These are phyloP conservation scores for Gortyna flavago DNA, from an alignment of 2,888 invertebrate species.

Conservation along the genomic window DNA sequence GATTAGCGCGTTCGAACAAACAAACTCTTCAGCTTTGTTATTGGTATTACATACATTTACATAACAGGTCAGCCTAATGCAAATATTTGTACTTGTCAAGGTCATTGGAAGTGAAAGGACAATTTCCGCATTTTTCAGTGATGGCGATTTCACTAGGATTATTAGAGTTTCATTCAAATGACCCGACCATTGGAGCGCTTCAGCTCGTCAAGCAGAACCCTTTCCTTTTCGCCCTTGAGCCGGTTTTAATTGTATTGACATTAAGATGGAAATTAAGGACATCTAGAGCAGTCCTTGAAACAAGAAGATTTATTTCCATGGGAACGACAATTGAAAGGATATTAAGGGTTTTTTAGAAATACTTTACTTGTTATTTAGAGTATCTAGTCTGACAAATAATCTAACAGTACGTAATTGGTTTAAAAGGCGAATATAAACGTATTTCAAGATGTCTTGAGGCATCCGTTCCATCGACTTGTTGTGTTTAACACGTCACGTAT, in stretches of 20 bases:
- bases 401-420: not conserved
- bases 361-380: not conserved
- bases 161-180: slow-evolving; percentile 35
- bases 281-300: slow-evolving; percentile 23
- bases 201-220: slow-evolving; percentile 69
- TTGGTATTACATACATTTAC: not conserved
- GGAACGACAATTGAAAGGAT: slow-evolving; percentile 35
- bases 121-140: slow-evolving; percentile 37
- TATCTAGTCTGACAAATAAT: not conserved
- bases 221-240: slow-evolving; percentile 76
- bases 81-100: slow-evolving; percentile 20
- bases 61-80: not conserved
- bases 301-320: slow-evolving; percentile 35
- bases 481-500: too few relatives aligned
- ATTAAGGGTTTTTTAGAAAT: not conserved
- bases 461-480: not conserved
- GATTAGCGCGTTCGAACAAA: not conserved
- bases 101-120: slow-evolving; percentile 32
- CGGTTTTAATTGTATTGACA: slow-evolving; percentile 62
- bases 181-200: slow-evolving; percentile 56
- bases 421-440: not conserved
- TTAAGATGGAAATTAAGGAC: slow-evolving; percentile 31
- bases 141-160: slow-evolving; percentile 34
- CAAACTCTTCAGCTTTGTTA: too few relatives aligned
- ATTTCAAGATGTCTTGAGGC: not conserved